phyloP scores from a whole-genome alignment of 1,140 invertebrate species.

The Anastrepha ludens region DNA sequence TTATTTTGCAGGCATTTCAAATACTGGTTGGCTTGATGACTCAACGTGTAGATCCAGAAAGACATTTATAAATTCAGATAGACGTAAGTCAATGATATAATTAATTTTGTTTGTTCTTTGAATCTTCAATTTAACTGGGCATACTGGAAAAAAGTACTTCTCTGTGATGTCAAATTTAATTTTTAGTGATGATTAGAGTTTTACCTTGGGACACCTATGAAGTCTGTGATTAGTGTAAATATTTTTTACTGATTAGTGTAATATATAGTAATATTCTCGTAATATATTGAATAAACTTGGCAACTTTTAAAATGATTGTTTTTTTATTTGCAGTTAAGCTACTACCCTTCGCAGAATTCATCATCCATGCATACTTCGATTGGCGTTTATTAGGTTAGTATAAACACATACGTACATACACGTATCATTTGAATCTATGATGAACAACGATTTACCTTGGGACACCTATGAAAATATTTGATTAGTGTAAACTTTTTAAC shows the following conservation, averaged over 20 bases:
- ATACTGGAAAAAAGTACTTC: background rate
- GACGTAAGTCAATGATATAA: background rate
- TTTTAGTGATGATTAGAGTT: constrained; percentile 64
- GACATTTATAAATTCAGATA: background rate
- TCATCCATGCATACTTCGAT: constrained; percentile 21
- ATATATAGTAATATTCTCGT: background rate
- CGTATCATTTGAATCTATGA: constrained; percentile 57
- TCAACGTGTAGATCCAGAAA: background rate
- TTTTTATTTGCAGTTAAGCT: constrained; percentile 23
- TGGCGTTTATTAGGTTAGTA: constrained; percentile 56
- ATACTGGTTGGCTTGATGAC: background rate
- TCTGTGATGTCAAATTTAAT: background rate
- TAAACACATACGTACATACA: background rate
- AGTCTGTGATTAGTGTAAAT: constrained; percentile 63
- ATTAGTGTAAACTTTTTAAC: constrained; percentile 66
- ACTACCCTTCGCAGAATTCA: background rate
- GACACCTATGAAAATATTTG: constrained; percentile 72
- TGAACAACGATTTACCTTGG: constrained; percentile 71
- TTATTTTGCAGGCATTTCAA: background rate
- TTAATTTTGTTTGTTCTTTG: too few relatives aligned
- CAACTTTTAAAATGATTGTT: constrained; percentile 1
- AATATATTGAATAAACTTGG: background rate
- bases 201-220: constrained; percentile 69
- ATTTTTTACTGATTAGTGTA: constrained; percentile 57
- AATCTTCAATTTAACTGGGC: background rate